phyloP scores from a whole-genome alignment of 2,888 invertebrate genomes.

The Xylocampa areola region DNA sequence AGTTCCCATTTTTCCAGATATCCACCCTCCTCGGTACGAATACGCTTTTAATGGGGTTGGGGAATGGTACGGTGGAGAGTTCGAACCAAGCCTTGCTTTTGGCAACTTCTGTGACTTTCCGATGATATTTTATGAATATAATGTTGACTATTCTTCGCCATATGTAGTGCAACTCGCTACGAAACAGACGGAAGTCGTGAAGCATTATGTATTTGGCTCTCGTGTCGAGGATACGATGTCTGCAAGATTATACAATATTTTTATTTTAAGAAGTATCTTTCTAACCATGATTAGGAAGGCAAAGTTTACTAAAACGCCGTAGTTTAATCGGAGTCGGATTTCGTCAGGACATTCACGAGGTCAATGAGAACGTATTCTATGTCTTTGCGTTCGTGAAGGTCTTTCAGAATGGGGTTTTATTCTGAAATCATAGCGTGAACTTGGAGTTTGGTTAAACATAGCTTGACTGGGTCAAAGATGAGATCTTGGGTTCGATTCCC shows the following conservation, averaged over 20 bases:
- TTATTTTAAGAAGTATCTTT: too few species aligned
- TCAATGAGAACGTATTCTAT: slow-evolving; percentile 76
- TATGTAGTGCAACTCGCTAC: slow-evolving; percentile 91
- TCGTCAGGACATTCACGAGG: slow-evolving; percentile 68
- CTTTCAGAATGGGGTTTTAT: slow-evolving; percentile 65
- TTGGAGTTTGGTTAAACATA: too few species aligned
- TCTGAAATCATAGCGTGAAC: slow-evolving; percentile 57
- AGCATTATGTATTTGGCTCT: slow-evolving; percentile 92
- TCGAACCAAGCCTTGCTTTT: slow-evolving; percentile 91
- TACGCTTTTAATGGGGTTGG: slow-evolving; percentile 87
- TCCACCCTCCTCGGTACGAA: slow-evolving; percentile 91
- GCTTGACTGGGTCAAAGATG: too few species aligned
- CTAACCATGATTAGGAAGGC: too few species aligned
- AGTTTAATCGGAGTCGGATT: too few species aligned
- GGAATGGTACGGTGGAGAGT: slow-evolving; percentile 93
- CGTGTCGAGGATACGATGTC: slow-evolving; percentile 92
- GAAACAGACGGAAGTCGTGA: slow-evolving; percentile 92
- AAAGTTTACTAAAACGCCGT: too few species aligned
- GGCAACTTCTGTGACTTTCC: slow-evolving; percentile 62
- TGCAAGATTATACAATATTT: slow-evolving; percentile 66
- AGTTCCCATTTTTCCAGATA: slow-evolving; percentile 91
- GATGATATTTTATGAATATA: slow-evolving; percentile 91
- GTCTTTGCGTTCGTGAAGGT: slow-evolving; percentile 69
- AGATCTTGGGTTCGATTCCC: too few species aligned
- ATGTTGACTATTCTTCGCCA: slow-evolving; percentile 95